Conservation (phyloP, 2,888 invertebrate species). For the Vandiemenella viatica region DNA sequence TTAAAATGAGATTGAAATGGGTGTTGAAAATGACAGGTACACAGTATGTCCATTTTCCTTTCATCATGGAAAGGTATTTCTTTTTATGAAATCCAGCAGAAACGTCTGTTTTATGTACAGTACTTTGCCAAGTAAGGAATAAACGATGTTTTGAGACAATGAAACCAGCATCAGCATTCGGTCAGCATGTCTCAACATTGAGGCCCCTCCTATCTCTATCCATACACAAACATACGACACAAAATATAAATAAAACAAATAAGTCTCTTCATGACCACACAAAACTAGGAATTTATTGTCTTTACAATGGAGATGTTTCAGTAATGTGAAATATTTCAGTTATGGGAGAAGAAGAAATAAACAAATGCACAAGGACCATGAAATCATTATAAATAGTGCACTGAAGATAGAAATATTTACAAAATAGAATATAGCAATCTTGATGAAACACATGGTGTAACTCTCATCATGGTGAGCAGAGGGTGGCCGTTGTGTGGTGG, state of each 20-base stretch:
- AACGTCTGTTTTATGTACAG: neutral
- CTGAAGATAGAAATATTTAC: conserved; percentile 22
- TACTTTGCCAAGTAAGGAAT: neutral
- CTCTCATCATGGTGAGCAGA: neutral
- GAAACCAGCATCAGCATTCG: neutral
- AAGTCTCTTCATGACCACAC: neutral
- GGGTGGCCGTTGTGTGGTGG: neutral
- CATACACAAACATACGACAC: neutral
- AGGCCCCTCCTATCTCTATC: conserved; percentile 6
- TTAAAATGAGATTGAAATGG: no score
- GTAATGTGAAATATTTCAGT: conserved; percentile 9
- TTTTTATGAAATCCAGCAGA: neutral
- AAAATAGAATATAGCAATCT: conserved; percentile 19
- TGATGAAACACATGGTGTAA: conserved; percentile 10
- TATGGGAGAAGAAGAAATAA: conserved; percentile 20
- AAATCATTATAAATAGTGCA: conserved; percentile 22
- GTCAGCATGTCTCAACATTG: neutral
- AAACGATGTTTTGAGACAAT: neutral
- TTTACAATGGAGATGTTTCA: neutral
- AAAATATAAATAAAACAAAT: neutral
- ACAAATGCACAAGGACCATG: conserved; percentile 22
- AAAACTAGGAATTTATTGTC: neutral
- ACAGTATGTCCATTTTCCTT: no score
- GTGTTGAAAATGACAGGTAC: no score
- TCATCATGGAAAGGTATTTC: no score